Conservation (phyloP, 2,888 invertebrate genomes). For the Hypolimnas misippus region DNA sequence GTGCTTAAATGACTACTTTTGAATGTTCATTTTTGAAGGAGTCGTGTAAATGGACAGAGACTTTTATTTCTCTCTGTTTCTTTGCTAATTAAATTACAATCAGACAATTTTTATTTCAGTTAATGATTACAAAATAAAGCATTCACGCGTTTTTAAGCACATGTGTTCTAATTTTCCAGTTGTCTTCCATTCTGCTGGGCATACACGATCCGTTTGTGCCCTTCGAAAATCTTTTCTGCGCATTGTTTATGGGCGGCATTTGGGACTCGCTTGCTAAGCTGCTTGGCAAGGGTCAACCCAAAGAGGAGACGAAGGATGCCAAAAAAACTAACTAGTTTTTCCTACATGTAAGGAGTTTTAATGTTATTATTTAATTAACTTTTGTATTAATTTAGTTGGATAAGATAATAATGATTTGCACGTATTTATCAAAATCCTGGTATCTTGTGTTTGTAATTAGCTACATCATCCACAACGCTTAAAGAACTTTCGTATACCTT, state of each 20-base stretch:
- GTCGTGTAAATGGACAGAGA: no score
- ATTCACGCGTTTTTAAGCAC: background rate
- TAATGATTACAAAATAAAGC: no score
- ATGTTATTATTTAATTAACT: no score
- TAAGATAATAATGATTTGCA: background rate
- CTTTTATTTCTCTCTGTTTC: no score
- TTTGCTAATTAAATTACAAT: no score
- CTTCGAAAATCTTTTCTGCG: conserved; percentile 98
- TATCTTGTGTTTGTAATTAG: background rate
- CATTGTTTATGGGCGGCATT: conserved; percentile 98
- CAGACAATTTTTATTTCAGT: no score
- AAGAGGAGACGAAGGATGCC: conserved; percentile 91
- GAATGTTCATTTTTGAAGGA: no score
- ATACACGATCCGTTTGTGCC: conserved; percentile 99
- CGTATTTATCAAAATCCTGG: background rate
- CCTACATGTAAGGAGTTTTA: conserved; percentile 47
- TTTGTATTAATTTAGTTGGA: background rate
- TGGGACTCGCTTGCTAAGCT: conserved; percentile 98
- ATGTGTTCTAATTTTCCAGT: conserved; percentile 68
- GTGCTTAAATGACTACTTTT: no score
- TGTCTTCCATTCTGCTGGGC: conserved; percentile 97
- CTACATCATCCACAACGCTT: no score
- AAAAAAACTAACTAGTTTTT: conserved; percentile 90
- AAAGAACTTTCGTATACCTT: no score
- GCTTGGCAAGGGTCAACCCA: conserved; percentile 91